Evolutionary conservation across 2,888 invertebrate genomes (phyloP).

Genomic region (Troglohyphantes excavatus): DNA sequence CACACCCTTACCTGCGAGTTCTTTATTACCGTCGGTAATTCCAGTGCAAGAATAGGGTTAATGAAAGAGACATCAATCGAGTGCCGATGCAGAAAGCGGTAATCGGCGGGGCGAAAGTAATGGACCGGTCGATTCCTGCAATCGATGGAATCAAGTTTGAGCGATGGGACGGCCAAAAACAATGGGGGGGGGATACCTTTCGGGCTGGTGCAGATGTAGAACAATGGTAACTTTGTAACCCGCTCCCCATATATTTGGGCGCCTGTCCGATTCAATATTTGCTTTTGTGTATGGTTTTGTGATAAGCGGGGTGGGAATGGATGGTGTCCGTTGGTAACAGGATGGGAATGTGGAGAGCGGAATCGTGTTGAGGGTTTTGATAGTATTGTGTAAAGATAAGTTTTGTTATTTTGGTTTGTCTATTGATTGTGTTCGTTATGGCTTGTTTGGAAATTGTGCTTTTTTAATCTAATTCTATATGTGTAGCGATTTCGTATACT

Average conservation of each 20-base stretch:
- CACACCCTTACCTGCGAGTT: neutral
- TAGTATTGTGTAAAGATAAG: neutral
- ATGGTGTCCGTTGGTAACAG: neutral
- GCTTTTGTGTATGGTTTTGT: neutral
- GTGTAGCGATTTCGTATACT: no score
- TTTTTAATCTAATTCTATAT: no score
- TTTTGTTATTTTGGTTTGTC: neutral
- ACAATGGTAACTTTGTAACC: conserved; percentile 38
- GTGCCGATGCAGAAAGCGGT: conserved; percentile 50
- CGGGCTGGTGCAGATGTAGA: conserved; percentile 32
- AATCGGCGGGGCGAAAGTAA: conserved; percentile 50
- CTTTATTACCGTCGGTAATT: conserved; percentile 6
- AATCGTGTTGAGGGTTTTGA: neutral
- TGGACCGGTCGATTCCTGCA: conserved; percentile 42
- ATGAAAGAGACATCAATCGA: conserved; percentile 66
- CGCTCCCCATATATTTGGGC: neutral
- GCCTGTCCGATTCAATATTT: conserved; percentile 14
- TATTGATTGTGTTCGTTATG: neutral
- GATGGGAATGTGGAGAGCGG: neutral
- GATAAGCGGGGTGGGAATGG: neutral
- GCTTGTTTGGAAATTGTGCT: no score
- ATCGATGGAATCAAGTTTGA: conserved; percentile 47
- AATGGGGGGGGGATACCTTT: conserved; percentile 38
- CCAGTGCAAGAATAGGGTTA: conserved; percentile 41
- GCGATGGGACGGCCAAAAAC: conserved; percentile 21